A percentile compares a stretch with the other conserved stretches of the same genome.
Evolutionary conservation across 2,888 invertebrate genomes (phyloP).

Genomic region (Nephrotoma guestfalica): DNA sequence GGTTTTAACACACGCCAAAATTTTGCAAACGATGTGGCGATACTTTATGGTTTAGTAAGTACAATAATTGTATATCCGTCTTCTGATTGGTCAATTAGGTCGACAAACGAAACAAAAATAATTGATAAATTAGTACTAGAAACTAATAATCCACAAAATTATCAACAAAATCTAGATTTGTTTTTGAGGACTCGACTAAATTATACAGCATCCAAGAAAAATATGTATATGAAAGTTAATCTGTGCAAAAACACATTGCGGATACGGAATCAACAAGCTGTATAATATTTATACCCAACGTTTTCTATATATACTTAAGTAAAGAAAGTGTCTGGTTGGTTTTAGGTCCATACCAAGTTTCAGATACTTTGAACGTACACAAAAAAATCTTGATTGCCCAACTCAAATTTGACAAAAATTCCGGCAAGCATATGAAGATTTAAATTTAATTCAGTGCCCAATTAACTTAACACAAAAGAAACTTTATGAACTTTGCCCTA

Average conservation of each 20-base stretch:
- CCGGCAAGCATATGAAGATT: neutral
- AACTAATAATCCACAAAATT: too few relatives aligned
- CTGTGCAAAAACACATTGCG: neutral
- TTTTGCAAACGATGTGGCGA: too few relatives aligned
- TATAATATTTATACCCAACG: neutral
- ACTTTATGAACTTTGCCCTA: neutral
- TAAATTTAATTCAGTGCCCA: neutral
- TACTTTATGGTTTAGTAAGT: too few relatives aligned
- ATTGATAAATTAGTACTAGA: too few relatives aligned
- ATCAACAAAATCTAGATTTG: too few relatives aligned
- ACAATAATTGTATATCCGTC: too few relatives aligned
- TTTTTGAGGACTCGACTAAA: too few relatives aligned
- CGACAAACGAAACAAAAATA: too few relatives aligned
- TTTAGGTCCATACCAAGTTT: too few relatives aligned
- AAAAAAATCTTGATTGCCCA: neutral
- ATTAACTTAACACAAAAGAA: neutral
- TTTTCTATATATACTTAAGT: too few relatives aligned
- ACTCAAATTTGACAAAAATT: neutral
- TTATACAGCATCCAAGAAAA: neutral
- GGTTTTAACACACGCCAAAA: too few relatives aligned
- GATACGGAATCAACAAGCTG: neutral
- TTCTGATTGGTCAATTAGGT: too few relatives aligned
- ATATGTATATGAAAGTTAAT: neutral
- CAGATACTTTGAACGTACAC: neutral
- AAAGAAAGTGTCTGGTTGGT: neutral